Percentiles rank a stretch among this genome's conserved stretches.
Conservation (phyloP, 2,113 vertebrate species). For the Ailurus styani region DNA sequence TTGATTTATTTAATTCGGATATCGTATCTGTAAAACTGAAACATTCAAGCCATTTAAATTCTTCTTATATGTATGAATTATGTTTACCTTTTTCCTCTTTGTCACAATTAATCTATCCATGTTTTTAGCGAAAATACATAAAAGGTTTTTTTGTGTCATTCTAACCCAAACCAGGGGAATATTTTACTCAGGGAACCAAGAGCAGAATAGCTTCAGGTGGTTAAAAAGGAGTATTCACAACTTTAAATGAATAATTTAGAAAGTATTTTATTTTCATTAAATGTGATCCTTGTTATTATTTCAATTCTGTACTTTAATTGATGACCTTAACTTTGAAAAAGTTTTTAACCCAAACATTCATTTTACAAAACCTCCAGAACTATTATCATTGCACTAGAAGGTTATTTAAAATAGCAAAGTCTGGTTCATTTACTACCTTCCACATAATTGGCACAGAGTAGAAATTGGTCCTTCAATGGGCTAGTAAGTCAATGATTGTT, state of each 20-base stretch:
- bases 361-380: not conserved
- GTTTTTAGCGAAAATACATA: not conserved
- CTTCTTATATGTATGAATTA: constrained; percentile 17
- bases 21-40: not conserved
- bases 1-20: constrained; percentile 38
- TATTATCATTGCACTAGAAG: not conserved
- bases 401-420: not conserved
- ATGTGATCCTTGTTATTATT: not conserved
- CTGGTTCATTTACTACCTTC: not conserved
- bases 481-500: not conserved
- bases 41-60: not conserved
- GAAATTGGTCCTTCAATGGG: not conserved
- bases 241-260: constrained; percentile 13
- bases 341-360: not conserved
- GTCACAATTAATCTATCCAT: not conserved
- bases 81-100: not conserved
- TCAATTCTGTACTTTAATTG: not conserved
- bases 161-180: not conserved
- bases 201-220: not conserved
- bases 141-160: constrained; percentile 22
- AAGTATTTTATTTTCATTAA: not conserved
- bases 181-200: constrained; percentile 11
- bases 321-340: not conserved
- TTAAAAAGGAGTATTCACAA: not conserved
- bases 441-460: not conserved